These are phyloP conservation scores for Hyperoplus lanceolatus DNA, from an alignment of 2,797 vertebrate species.

Conservation along the genomic window DNA sequence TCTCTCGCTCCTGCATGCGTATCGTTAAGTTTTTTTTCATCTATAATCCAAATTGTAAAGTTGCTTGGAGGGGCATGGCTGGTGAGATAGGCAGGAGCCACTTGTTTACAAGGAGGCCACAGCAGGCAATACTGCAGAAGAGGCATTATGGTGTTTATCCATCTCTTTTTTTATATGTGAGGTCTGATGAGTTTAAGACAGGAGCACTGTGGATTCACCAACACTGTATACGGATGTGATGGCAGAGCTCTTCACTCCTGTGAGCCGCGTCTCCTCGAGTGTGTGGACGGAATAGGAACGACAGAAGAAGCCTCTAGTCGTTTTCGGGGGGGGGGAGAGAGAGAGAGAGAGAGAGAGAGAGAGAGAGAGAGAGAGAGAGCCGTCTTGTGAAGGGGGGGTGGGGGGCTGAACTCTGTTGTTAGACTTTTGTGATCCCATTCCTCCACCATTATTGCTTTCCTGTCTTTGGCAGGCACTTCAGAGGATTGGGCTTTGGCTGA, in stretches of 20 bases:
- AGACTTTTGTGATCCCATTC: slow-evolving; percentile 38
- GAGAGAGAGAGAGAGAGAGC: slow-evolving; percentile 10
- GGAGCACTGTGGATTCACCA: slow-evolving; percentile 73
- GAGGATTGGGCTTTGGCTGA: slow-evolving; percentile 80
- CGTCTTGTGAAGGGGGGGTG: slow-evolving; percentile 26
- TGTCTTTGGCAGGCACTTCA: slow-evolving; percentile 84
- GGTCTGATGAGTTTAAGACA: slow-evolving; percentile 72
- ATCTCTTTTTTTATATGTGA: slow-evolving; percentile 59
- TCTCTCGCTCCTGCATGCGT: slow-evolving; percentile 44
- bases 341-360: neutral
- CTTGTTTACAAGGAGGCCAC: slow-evolving; percentile 74
- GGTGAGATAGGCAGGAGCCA: slow-evolving; percentile 70
- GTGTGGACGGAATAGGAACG: slow-evolving; percentile 47
- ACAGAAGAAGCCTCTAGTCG: slow-evolving; percentile 14
- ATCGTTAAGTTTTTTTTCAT: slow-evolving; percentile 12
- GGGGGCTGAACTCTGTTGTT: slow-evolving; percentile 24
- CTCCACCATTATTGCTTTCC: slow-evolving; percentile 78
- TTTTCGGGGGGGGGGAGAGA: slow-evolving; percentile 17
- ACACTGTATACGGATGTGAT: slow-evolving; percentile 33
- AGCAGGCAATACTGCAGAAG: slow-evolving; percentile 78
- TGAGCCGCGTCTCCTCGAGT: slow-evolving; percentile 28
- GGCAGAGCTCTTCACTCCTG: slow-evolving; percentile 25
- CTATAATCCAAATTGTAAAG: slow-evolving; percentile 38
- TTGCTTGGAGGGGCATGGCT: slow-evolving; percentile 60
- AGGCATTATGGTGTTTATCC: slow-evolving; percentile 82